Conservation (phyloP, 2,888 invertebrate species). For the Julus scandinavius region DNA sequence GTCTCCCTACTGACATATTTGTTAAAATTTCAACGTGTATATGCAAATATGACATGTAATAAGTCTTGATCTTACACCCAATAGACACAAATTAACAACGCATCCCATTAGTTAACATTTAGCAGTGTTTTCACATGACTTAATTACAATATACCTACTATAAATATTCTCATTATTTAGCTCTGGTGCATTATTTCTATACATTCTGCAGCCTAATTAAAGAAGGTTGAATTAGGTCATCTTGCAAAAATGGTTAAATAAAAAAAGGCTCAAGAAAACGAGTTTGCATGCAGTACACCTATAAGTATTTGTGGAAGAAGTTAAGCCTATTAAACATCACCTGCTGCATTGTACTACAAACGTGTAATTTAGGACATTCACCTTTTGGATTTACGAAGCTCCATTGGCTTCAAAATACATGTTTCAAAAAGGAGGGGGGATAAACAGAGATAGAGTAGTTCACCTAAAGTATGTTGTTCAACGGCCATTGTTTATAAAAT, state of each 20-base stretch:
- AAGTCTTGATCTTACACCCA: background rate
- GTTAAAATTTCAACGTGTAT: too few species aligned
- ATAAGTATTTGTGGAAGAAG: background rate
- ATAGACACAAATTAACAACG: background rate
- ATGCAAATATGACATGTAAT: background rate
- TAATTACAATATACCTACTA: background rate
- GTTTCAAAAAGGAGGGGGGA: background rate
- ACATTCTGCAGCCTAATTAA: background rate
- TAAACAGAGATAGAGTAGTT: background rate
- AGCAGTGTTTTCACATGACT: background rate
- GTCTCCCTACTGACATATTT: too few species aligned
- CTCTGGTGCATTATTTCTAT: background rate
- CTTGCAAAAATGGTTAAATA: background rate
- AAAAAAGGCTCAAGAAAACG: background rate
- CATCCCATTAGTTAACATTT: conserved; percentile 1
- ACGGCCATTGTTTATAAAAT: background rate
- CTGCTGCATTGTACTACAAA: background rate
- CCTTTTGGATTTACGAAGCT: background rate
- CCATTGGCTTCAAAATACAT: background rate
- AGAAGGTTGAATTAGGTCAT: conserved; percentile 20
- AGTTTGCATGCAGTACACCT: background rate
- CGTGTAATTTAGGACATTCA: conserved; percentile 30
- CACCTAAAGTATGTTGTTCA: background rate
- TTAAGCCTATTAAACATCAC: background rate
- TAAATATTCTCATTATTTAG: background rate